Percentiles rank a stretch among this genome's conserved stretches.
These are phyloP conservation scores for Pogoniulus pusillus DNA, from an alignment of 2,797 vertebrate species.

Conservation along the genomic window DNA sequence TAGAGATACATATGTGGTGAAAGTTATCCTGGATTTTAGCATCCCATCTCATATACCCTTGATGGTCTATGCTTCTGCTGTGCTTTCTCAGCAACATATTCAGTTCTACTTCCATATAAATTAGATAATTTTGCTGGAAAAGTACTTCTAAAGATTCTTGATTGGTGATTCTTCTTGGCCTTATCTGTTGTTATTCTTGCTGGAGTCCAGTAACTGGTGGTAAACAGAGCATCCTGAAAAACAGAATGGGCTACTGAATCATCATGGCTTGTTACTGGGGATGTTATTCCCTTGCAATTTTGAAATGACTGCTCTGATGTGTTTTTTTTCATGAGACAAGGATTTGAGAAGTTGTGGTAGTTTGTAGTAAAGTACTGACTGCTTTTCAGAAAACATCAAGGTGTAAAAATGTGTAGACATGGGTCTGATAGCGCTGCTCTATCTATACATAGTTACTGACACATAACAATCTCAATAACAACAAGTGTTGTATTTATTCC, in stretches of 20 bases:
- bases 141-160: not conserved
- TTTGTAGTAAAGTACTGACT: not conserved
- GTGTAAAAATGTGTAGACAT: not conserved
- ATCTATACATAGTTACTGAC: not conserved
- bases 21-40: not conserved
- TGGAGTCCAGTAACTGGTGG: not conserved
- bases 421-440: not conserved
- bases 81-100: not conserved
- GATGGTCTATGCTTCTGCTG: too few species aligned
- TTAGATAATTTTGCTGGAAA: not conserved
- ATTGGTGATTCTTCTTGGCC: not conserved
- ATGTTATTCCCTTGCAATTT: not conserved
- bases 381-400: not conserved
- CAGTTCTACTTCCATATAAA: not conserved
- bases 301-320: rapidly evolving
- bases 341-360: not conserved
- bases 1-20: not conserved
- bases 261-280: not conserved
- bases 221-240: not conserved
- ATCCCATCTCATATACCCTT: not conserved
- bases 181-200: not conserved
- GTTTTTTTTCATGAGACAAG: not conserved
- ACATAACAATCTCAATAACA: not conserved
- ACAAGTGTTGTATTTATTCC: not conserved
- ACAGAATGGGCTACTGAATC: not conserved